Evolutionary conservation across 2,797 vertebrate species (phyloP).

Genomic region (Neosilurus mollespiculum): DNA sequence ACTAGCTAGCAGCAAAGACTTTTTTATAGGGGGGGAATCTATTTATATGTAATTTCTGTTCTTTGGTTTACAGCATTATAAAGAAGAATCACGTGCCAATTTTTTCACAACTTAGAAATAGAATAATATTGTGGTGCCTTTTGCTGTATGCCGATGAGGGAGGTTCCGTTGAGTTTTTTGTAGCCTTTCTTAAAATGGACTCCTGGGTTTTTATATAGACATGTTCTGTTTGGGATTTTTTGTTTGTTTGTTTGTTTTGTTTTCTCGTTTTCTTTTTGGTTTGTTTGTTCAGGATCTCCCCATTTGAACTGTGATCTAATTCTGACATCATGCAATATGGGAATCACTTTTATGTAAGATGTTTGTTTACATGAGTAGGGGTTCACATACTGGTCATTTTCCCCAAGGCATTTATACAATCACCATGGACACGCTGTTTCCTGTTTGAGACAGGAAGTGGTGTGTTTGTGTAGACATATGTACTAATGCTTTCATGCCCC

Average conservation of each 20-base stretch:
- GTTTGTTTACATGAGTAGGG: slow-evolving; percentile 81
- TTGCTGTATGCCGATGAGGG: slow-evolving; percentile 92
- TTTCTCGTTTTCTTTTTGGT: slow-evolving; percentile 55
- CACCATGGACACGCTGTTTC: slow-evolving; percentile 56
- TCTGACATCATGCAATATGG: slow-evolving; percentile 83
- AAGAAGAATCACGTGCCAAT: slow-evolving; percentile 91
- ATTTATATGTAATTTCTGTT: slow-evolving; percentile 95
- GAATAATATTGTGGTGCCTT: slow-evolving; percentile 93
- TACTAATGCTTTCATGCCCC: slow-evolving; percentile 26
- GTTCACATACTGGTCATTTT: slow-evolving; percentile 57
- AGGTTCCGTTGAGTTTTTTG: slow-evolving; percentile 91
- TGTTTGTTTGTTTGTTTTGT: slow-evolving; percentile 12
- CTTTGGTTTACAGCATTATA: slow-evolving; percentile 98
- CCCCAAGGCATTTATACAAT: slow-evolving; percentile 33
- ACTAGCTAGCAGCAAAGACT: slow-evolving; percentile 99
- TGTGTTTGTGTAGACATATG: slow-evolving; percentile 53
- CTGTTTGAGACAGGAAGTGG: slow-evolving; percentile 52
- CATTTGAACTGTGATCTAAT: slow-evolving; percentile 84
- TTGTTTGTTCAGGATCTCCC: slow-evolving; percentile 79
- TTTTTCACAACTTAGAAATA: slow-evolving; percentile 98
- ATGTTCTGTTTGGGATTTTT: slow-evolving; percentile 27
- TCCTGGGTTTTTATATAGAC: slow-evolving; percentile 83
- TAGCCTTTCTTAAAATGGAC: slow-evolving; percentile 89
- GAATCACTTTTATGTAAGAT: slow-evolving; percentile 78
- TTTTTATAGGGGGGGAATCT: slow-evolving; percentile 96